A percentile compares a stretch with the other conserved stretches of the same genome.
These are phyloP conservation scores for Harpagoxenus sublaevis DNA, from an alignment of 2,888 invertebrate genomes.

Conservation along the genomic window DNA sequence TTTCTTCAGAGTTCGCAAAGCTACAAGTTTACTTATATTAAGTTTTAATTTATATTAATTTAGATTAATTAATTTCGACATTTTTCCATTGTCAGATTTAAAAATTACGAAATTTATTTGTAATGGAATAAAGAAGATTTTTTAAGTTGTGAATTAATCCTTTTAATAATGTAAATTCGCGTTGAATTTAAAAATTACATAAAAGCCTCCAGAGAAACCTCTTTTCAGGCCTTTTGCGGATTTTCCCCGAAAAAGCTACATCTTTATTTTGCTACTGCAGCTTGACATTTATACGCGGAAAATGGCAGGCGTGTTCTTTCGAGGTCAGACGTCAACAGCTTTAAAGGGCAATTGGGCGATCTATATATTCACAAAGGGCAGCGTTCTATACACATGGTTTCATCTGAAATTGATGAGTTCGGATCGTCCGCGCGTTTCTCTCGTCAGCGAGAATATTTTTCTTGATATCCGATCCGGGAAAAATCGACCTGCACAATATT, in stretches of 20 bases:
- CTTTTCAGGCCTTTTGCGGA: neutral
- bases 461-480: constrained; percentile 12
- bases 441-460: constrained; percentile 24
- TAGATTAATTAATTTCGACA: neutral
- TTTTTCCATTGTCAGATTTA: neutral
- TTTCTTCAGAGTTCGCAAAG: neutral
- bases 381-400: neutral
- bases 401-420: constrained; percentile 36
- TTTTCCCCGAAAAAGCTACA: neutral
- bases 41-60: neutral
- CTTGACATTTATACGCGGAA: constrained; percentile 4
- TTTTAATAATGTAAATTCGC: neutral
- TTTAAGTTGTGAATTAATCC: neutral
- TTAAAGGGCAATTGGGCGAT: constrained; percentile 14
- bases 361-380: neutral
- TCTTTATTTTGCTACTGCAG: neutral
- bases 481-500: constrained; percentile 24
- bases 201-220: neutral
- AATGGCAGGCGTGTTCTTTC: neutral
- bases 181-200: neutral
- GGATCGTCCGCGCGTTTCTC: neutral
- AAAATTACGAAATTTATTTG: neutral
- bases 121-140: neutral
- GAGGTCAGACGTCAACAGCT: constrained; percentile 19
- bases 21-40: neutral